phyloP scores from a whole-genome alignment of 2,113 vertebrate species.

The Eidolon helvum region DNA sequence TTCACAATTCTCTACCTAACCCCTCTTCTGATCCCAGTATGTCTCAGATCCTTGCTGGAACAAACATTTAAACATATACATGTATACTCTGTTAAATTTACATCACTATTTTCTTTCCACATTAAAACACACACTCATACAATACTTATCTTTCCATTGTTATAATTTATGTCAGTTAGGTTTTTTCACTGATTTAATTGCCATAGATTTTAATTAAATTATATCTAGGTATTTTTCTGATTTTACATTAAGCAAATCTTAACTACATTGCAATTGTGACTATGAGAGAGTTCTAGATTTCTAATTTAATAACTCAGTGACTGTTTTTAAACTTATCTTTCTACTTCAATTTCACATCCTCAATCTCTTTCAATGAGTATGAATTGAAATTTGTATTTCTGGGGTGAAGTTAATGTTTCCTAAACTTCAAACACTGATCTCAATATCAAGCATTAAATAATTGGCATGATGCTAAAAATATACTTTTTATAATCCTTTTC shows the following conservation, averaged over 20 bases:
- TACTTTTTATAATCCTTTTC: background rate
- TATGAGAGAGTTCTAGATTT: conserved; percentile 30
- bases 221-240: background rate
- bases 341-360: background rate
- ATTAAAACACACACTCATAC: background rate
- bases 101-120: background rate
- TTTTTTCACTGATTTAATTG: conserved; percentile 16
- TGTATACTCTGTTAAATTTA: background rate
- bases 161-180: background rate
- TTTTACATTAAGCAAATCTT: conserved; percentile 40
- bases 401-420: background rate
- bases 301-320: background rate
- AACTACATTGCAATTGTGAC: background rate
- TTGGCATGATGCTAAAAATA: conserved; percentile 13
- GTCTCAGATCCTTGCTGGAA: conserved; percentile 13
- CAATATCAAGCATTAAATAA: conserved; percentile 56
- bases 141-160: background rate
- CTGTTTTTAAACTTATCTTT: background rate
- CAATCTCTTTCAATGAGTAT: background rate
- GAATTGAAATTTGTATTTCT: conserved; percentile 32
- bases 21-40: background rate
- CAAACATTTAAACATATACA: background rate
- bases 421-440: background rate
- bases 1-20: background rate
- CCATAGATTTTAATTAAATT: background rate